Evolutionary conservation across 2,113 vertebrate genomes (phyloP).

Genomic region (Pteruthius melanotis): DNA sequence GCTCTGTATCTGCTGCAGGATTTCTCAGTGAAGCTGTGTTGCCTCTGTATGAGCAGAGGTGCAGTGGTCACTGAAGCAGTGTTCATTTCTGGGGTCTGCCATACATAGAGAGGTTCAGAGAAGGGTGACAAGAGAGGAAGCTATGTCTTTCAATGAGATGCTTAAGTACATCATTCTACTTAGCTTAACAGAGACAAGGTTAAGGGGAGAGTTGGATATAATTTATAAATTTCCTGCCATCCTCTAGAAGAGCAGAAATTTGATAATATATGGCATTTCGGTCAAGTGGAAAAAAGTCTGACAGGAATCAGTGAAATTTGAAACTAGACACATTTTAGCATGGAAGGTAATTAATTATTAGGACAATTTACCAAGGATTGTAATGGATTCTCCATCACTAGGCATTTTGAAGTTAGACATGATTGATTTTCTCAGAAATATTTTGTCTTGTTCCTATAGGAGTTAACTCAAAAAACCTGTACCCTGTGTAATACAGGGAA

Average conservation of each 20-base stretch:
- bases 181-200: not conserved
- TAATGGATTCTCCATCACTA: not conserved
- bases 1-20: not conserved
- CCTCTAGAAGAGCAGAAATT: not conserved
- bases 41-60: not conserved
- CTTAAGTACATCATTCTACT: not conserved
- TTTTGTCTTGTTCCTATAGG: not conserved
- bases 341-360: conserved; percentile 21
- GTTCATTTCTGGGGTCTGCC: accelerated
- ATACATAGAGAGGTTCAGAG: not conserved
- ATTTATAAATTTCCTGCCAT: not conserved
- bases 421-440: conserved; percentile 18
- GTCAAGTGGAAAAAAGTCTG: not conserved
- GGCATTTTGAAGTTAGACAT: not conserved
- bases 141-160: not conserved
- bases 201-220: not conserved
- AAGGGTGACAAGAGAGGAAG: not conserved
- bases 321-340: conserved; percentile 1
- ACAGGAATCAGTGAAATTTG: conserved; percentile 12
- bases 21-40: not conserved
- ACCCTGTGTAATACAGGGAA: not conserved
- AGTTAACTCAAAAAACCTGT: not conserved
- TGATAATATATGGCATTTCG: not conserved
- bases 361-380: not conserved
- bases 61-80: not conserved